phyloP scores from a whole-genome alignment of 2,797 vertebrate genomes.

The Cyprinella venusta region DNA sequence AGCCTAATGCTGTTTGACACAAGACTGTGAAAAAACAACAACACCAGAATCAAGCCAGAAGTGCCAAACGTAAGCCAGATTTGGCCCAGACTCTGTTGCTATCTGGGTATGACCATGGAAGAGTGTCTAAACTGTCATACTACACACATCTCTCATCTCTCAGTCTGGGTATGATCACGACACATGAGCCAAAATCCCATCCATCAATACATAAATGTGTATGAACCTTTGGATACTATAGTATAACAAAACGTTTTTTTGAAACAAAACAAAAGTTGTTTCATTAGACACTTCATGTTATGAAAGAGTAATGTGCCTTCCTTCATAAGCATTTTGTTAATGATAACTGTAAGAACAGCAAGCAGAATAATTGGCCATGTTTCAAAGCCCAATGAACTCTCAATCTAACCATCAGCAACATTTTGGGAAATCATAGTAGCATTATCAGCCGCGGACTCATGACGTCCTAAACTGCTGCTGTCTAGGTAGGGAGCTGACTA shows the following conservation, averaged over 20 bases:
- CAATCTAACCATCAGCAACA: not conserved
- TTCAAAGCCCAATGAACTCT: not conserved
- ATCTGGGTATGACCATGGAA: not conserved
- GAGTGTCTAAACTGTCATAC: not conserved
- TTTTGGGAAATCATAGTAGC: not conserved
- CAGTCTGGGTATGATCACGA: not conserved
- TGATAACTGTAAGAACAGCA: not conserved
- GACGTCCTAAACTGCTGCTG: constrained; percentile 16
- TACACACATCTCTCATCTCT: not conserved
- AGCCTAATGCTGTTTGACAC: no score
- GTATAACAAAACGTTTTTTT: not conserved
- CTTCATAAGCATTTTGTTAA: not conserved
- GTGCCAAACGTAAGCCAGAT: no score
- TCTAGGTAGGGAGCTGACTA: constrained; percentile 25
- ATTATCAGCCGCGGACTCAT: constrained; percentile 6
- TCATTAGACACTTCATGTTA: not conserved
- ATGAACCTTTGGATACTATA: not conserved
- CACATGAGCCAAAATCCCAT: constrained; percentile 1
- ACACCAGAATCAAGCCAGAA: no score
- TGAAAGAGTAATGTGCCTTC: constrained; percentile 4
- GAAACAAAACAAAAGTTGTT: not conserved
- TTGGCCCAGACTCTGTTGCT: no score
- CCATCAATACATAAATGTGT: not conserved
- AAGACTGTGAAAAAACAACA: no score
- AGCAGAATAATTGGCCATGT: not conserved